Conservation (phyloP, 2,113 vertebrate genomes). For the Percopsis transmontana region DNA sequence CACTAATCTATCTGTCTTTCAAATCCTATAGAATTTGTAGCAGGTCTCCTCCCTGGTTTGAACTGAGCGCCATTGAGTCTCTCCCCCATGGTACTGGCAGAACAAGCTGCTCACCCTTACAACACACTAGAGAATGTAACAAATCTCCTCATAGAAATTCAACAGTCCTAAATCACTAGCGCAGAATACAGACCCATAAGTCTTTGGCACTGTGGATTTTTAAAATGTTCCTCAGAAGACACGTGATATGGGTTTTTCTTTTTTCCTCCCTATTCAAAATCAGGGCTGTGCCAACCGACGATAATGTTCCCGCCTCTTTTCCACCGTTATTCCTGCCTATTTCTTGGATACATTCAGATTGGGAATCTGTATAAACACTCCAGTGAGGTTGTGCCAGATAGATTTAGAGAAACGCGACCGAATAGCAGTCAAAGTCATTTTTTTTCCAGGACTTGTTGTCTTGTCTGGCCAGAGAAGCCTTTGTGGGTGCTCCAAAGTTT, state of each 20-base stretch:
- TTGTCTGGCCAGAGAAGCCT: slow-evolving; percentile 16
- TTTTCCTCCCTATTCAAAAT: slow-evolving; percentile 8
- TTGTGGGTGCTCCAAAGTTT: slow-evolving; percentile 26
- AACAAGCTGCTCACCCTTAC: slow-evolving; percentile 27
- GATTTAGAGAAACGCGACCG: slow-evolving; percentile 31
- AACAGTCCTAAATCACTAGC: slow-evolving; percentile 46
- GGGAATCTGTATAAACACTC: slow-evolving; percentile 39
- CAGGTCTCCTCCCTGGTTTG: slow-evolving; percentile 53
- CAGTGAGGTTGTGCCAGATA: slow-evolving; percentile 28
- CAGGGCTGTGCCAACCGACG: slow-evolving; percentile 15
- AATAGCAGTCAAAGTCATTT: slow-evolving; percentile 15
- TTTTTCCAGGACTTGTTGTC: too few species aligned
- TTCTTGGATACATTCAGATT: slow-evolving; percentile 20
- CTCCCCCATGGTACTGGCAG: slow-evolving; percentile 44
- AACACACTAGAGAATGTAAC: slow-evolving; percentile 37
- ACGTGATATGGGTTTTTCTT: slow-evolving; percentile 15
- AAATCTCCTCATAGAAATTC: slow-evolving; percentile 50
- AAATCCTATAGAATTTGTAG: slow-evolving; percentile 37
- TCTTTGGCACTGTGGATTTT: slow-evolving; percentile 43
- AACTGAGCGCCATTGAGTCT: slow-evolving; percentile 50
- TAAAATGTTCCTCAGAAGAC: slow-evolving; percentile 46
- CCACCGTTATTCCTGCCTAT: slow-evolving; percentile 27
- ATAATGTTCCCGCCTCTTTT: too few species aligned
- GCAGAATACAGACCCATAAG: slow-evolving; percentile 43
- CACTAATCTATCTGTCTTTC: slow-evolving; percentile 28